Base-by-base conservation (phyloP, 2,113 vertebrate species). In the Osmerus eperlanus region DNA sequence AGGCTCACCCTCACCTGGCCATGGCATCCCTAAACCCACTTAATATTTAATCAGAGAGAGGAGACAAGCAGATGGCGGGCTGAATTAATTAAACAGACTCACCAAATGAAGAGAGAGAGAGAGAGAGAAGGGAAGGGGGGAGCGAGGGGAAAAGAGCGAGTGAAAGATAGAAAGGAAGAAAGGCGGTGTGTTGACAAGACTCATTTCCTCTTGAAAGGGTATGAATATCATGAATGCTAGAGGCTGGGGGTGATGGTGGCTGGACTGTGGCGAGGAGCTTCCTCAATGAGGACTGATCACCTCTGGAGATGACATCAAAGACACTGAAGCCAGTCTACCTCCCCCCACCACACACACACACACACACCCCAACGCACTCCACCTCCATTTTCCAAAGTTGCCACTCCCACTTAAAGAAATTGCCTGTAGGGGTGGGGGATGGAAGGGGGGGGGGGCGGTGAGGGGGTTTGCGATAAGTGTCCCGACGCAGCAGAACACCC, bases 41-140 rank as follows among this genome's bases (percentile, higher is more conserved):
- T 86, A 90, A 88, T 86, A 77, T 68, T 77, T 90, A 85, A 87
- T 90, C 86, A 89, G 74, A 73, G 74, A 83, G 75, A 83, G 77
- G 36, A 68, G 72, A 67, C 79, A 75, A 85, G 83, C 86, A 88
- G 87, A 85, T 88, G 84, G 82, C 68, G 52, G 69, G 76, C 61
- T 70, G 74, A 85, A 85, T 90, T 86, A 86, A 81, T 87, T 81
- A 73, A 81, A 78, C 74, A 78, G 60, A 81, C 73, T 84, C 78
- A 69, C 69, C 70, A 67, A 78, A 84, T 81, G 65, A 56, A 76
- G 79, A 60, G 61, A 72, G 73, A 68, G 61, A 72, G 73, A 68
- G 67, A 23, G 23, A 23, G 23, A 23, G 54, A 56, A 18, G 12
- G 51, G 54, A 21, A 67, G 36, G 36, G 36, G 36, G 36, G 41